phyloP scores from a whole-genome alignment of 2,888 invertebrate genomes.

The Halocaridina rubra region DNA sequence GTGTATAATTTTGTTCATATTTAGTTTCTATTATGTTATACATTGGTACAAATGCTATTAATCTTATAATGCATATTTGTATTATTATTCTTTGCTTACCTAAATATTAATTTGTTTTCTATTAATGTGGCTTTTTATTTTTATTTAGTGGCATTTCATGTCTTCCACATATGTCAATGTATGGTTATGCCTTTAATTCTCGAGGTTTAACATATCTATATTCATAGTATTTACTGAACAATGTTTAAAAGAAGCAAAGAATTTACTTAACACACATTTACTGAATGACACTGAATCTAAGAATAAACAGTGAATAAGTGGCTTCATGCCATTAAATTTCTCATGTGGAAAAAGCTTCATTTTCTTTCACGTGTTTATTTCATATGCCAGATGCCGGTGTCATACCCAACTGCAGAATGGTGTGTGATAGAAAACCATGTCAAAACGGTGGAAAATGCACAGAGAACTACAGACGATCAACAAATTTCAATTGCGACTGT shows the following conservation, averaged over 20 bases:
- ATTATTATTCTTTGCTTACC: not conserved
- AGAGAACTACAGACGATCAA: slow-evolving; percentile 87
- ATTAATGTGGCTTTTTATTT: too few relatives aligned
- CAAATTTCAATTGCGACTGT: slow-evolving; percentile 84
- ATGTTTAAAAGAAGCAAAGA: too few relatives aligned
- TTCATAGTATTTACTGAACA: too few relatives aligned
- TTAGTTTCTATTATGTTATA: not conserved
- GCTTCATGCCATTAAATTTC: too few relatives aligned
- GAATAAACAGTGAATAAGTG: too few relatives aligned
- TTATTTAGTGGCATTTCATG: not conserved
- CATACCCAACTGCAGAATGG: slow-evolving; percentile 86
- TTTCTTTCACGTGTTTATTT: not conserved
- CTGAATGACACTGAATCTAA: too few relatives aligned
- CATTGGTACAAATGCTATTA: not conserved
- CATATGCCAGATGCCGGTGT: slow-evolving; percentile 69
- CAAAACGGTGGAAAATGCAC: slow-evolving; percentile 88
- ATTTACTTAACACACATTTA: too few relatives aligned
- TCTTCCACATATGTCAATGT: too few relatives aligned
- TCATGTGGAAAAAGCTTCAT: not conserved
- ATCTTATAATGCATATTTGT: not conserved
- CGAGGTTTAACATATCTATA: too few relatives aligned
- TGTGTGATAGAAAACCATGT: slow-evolving; percentile 88
- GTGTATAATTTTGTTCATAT: not conserved
- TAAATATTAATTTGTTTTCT: not conserved
- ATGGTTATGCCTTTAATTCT: too few relatives aligned